These are phyloP conservation scores for Macrobrachium nipponense DNA, from an alignment of 1,140 invertebrate genomes.

Conservation along the genomic window DNA sequence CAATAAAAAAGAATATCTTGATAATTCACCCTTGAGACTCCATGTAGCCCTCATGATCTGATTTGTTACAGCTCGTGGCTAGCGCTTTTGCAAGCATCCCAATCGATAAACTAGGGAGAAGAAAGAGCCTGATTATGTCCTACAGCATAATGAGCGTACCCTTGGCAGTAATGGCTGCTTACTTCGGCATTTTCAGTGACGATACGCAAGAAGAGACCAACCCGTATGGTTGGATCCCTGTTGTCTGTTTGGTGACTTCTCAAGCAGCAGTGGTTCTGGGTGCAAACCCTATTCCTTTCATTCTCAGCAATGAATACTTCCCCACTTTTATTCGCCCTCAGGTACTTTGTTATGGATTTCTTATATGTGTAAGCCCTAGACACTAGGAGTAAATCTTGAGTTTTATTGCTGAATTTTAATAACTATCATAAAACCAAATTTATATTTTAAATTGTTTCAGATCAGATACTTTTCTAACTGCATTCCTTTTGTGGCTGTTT, in stretches of 20 bases:
- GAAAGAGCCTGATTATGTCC: not conserved
- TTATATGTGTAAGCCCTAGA: too few relatives aligned
- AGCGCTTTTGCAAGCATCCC: not conserved
- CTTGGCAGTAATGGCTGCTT: not conserved
- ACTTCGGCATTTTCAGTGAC: not conserved
- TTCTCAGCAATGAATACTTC: slow-evolving; percentile 42
- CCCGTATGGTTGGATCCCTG: slow-evolving; percentile 21
- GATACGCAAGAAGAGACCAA: not conserved
- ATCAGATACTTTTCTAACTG: too few relatives aligned
- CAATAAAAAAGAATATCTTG: too few relatives aligned
- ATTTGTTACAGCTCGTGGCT: not conserved
- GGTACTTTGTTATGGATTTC: slow-evolving; percentile 3
- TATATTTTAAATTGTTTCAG: too few relatives aligned
- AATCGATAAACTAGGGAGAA: not conserved
- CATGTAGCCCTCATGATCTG: not conserved
- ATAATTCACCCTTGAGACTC: too few relatives aligned
- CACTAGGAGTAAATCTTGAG: too few relatives aligned
- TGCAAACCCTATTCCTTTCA: slow-evolving; percentile 6
- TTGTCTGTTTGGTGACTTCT: slow-evolving; percentile 13
- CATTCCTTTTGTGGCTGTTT: too few relatives aligned
- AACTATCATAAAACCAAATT: too few relatives aligned
- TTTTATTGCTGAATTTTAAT: too few relatives aligned
- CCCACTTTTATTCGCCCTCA: slow-evolving; percentile 31
- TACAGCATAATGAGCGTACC: not conserved
- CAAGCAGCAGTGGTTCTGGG: slow-evolving; percentile 23